phyloP scores from a whole-genome alignment of 2,113 vertebrate species.

The Corythoichthys intestinalis region DNA sequence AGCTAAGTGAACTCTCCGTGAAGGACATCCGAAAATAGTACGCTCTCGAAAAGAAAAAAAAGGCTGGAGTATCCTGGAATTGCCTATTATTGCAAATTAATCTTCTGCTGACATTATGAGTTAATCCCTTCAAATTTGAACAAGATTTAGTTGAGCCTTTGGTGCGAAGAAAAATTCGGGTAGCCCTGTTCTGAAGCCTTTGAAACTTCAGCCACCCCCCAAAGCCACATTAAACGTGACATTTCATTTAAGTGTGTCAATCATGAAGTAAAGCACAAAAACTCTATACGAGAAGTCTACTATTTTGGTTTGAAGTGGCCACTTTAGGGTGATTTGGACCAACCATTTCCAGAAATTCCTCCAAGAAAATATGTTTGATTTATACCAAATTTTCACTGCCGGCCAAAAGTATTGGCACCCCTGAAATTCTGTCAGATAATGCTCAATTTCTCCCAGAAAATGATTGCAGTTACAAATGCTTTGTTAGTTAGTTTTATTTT shows the following conservation, averaged over 20 bases:
- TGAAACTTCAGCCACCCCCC: neutral
- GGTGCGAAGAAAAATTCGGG: neutral
- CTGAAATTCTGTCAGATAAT: too few species aligned
- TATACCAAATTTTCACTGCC: neutral
- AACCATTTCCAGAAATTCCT: neutral
- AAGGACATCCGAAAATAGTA: neutral
- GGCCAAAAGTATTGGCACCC: too few species aligned
- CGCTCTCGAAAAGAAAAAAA: neutral
- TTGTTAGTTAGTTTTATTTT: too few species aligned
- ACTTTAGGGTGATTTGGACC: neutral
- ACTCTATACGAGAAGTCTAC: neutral
- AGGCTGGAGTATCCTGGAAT: neutral
- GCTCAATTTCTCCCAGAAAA: too few species aligned
- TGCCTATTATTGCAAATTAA: neutral
- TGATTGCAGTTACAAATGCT: too few species aligned
- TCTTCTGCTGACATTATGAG: slow-evolving; percentile 1
- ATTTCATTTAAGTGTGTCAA: neutral
- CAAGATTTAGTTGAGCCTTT: neutral
- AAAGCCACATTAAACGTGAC: neutral
- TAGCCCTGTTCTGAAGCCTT: neutral
- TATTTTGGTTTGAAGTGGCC: neutral
- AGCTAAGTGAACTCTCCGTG: neutral
- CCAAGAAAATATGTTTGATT: neutral
- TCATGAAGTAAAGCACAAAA: neutral
- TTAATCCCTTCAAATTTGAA: slow-evolving; percentile 2